These are phyloP conservation scores for Frankliniella intonsa DNA, from an alignment of 2,888 invertebrate genomes.

Conservation along the genomic window DNA sequence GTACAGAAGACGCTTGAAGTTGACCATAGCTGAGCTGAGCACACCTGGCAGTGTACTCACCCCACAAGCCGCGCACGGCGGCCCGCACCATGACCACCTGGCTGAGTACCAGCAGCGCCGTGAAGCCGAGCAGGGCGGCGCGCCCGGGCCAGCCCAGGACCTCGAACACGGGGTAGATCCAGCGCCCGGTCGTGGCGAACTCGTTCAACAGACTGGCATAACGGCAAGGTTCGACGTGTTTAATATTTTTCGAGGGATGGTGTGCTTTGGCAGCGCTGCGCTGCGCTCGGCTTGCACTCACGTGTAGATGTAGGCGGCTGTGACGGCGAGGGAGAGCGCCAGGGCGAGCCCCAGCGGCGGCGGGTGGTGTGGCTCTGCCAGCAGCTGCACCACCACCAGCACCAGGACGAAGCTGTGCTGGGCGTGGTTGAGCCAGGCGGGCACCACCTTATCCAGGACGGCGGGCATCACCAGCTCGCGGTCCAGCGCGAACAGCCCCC, in stretches of 20 bases:
- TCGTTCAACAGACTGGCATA: conserved; percentile 46
- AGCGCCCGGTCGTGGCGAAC: conserved; percentile 49
- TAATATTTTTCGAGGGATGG: too few species aligned
- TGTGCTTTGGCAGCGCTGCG: too few species aligned
- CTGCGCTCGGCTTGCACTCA: not conserved
- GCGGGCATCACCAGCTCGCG: conserved; percentile 55
- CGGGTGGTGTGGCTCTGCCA: conserved; percentile 41
- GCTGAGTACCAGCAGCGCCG: conserved; percentile 30
- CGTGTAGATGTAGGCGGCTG: not conserved
- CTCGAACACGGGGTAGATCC: conserved; percentile 54
- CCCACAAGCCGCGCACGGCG: conserved; percentile 36
- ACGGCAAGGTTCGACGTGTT: too few species aligned
- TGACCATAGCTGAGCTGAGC: not conserved
- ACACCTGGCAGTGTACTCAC: conserved; percentile 32
- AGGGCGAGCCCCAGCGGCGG: conserved; percentile 33
- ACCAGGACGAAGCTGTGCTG: conserved; percentile 54
- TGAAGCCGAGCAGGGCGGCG: conserved; percentile 33
- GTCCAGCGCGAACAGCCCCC: conserved; percentile 53
- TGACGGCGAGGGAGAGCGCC: not conserved
- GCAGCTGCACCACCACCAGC: conserved; percentile 50
- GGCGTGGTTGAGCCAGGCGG: conserved; percentile 57
- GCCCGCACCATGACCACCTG: conserved; percentile 34
- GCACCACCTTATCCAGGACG: conserved; percentile 52
- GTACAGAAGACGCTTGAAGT: not conserved
- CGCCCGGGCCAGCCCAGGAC: conserved; percentile 52